Evolutionary conservation across 2,113 vertebrate genomes (phyloP), one percentile per base, ranked within the genome.

Genomic region (Silurus glanis): DNA sequence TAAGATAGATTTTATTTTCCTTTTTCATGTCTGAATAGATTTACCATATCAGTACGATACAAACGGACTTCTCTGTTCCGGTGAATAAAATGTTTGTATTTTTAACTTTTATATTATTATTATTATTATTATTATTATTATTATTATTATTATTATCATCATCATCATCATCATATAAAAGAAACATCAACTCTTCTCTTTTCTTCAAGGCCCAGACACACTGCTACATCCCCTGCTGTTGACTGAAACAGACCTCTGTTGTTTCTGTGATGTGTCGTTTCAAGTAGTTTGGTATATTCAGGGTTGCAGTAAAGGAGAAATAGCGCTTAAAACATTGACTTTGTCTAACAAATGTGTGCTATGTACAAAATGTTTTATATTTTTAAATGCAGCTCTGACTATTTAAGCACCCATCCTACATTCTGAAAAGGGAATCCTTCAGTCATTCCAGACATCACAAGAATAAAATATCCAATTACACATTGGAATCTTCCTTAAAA

Each of bases 211-310:
- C 47, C 16, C 37, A 75, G 45, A 51, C 74, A 53, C 23, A 51
- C 55, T 62, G 17, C 45, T 16, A 25, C 28, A 83, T 47, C 51
- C 79, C n/a, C 51, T 14, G 49, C 45, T 71, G 55, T 64, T 19
- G 67, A 25, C 10, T 78, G 55, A 86, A 49, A 23, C 12, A 84
- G 86, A 83, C 14, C 51, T 89, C 61, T 90, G 79, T 12, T 62
- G 84, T 72, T 81, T 82, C 51, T 88, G 80, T 78, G 55, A 75
- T 76, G n/a, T 86, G 83, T 89, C 67, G 61, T 76, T 88, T 88
- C 80, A 88, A 75, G 87, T 82, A 86, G 61, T 45, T 80, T 59
- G 72, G 85, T 79, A 66, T 5, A 3, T 56, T 37, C 25, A 7
- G 69, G 80, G 51, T 83, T n/a, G 3, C 17, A 71, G 59, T 75